Conservation (phyloP, 2,888 invertebrate genomes). For the Habrosyne pyritoides region DNA sequence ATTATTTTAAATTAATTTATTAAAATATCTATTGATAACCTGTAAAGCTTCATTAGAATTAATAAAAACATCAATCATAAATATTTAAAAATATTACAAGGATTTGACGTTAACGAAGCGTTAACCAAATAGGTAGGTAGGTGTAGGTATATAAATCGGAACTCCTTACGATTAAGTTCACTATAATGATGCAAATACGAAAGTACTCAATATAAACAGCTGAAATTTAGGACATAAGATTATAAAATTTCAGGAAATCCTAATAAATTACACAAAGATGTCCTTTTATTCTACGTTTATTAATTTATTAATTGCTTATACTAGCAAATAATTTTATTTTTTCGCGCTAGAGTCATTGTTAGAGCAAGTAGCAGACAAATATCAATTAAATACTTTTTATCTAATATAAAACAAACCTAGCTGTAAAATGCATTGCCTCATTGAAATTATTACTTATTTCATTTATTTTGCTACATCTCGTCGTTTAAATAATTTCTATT, state of each 20-base stretch:
- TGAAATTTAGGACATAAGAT: background rate
- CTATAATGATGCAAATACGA: background rate
- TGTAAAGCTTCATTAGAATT: background rate
- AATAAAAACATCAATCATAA: conserved; percentile 20
- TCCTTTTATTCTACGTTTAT: too few species aligned
- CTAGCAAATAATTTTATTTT: background rate
- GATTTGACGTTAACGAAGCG: conserved; percentile 19
- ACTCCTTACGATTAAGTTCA: background rate
- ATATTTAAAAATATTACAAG: background rate
- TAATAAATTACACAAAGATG: too few species aligned
- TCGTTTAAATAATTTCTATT: conserved; percentile 32
- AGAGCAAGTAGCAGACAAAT: background rate
- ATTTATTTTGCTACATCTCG: conserved; percentile 16
- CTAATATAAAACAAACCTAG: background rate
- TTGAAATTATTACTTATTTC: conserved; percentile 26
- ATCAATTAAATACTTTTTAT: background rate
- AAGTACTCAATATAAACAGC: background rate
- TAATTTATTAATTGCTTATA: too few species aligned
- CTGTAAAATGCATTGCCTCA: conserved; percentile 26
- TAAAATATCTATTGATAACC: background rate
- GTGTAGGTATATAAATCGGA: background rate
- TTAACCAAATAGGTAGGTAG: conserved; percentile 18
- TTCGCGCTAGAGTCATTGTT: background rate
- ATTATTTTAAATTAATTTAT: too few species aligned
- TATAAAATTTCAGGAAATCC: background rate